Evolutionary conservation across 2,888 invertebrate species (phyloP).

Genomic region (Heteromyza rotundicornis): DNA sequence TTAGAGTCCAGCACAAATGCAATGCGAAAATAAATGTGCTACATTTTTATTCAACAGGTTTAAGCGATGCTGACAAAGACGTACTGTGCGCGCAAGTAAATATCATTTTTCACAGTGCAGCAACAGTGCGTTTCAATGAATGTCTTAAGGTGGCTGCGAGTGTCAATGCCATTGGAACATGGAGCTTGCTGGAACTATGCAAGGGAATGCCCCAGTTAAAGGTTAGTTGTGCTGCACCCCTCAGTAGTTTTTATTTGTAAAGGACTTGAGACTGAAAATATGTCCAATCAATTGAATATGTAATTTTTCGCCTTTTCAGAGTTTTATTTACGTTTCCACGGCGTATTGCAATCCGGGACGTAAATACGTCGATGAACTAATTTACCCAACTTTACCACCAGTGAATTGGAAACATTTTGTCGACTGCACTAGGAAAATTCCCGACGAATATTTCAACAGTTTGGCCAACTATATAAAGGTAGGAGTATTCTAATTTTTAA

Average conservation of each 20-base stretch:
- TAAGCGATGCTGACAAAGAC: conserved; percentile 70
- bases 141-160: conserved; percentile 84
- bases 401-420: conserved; percentile 69
- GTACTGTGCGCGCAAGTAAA: conserved; percentile 73
- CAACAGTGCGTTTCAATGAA: conserved; percentile 94
- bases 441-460: conserved; percentile 68
- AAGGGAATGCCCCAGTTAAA: conserved; percentile 78
- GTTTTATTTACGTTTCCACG: conserved; percentile 90
- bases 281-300: neutral
- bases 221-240: too few relatives aligned
- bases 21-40: neutral
- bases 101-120: conserved; percentile 93
- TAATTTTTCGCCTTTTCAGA: conserved; percentile 58
- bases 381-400: conserved; percentile 75
- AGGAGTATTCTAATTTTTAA: conserved; percentile 16
- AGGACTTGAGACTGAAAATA: neutral
- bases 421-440: conserved; percentile 69
- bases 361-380: conserved; percentile 78
- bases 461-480: conserved; percentile 69
- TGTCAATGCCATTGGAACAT: conserved; percentile 89
- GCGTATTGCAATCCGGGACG: conserved; percentile 95
- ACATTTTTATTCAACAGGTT: conserved; percentile 63
- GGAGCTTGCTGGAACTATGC: conserved; percentile 82
- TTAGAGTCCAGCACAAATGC: neutral
- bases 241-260: neutral